Evolutionary conservation across 2,888 invertebrate species (phyloP), one percentile per base, ranked within the genome.

Genomic region (Zhuqinia jingwanae): DNA sequence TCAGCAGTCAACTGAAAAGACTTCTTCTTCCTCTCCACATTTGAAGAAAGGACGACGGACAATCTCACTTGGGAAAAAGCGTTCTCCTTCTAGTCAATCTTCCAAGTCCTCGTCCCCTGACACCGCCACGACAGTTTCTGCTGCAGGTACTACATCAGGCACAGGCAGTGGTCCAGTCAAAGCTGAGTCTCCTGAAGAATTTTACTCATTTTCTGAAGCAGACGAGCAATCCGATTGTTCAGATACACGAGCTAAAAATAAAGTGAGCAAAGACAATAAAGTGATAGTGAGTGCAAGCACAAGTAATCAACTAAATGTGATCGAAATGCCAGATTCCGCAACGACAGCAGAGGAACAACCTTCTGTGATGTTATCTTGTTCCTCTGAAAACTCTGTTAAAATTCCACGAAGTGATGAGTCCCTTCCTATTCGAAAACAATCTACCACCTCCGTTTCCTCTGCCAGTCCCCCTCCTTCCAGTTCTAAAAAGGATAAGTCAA

Each of bases 331-430:
- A 0, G 60, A 47, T 63, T 42, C 78, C 25, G 10, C 22, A 22
- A 13, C 47, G 27, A 53, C 50, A 22, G 15, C 68, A 17, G 80
- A 80, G 45, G 78, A 60, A 53, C 42, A 50, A 10, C 22, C 70
- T 6, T 56, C 58, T 22, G 58, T 77, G 36, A 77, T 42, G 77
- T 56, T 58, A 77, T 58, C 58, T 8, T 56, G 36, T 56, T 56
- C 77, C 25, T 42, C 75, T 63, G 85, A 85, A 42, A 63, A 58
- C 70, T 87, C 87, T 17, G 82, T 89, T 22, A 89, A 89, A 76
- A 89, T 89, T 60, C 88, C 88, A 10, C 80, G 85, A 60, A 87
- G 87, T 79, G 82, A 85, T 79, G 88, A 89, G 60, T 78, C 85
- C 50, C 79, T 89, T 58, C 88, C 88, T 6, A 85, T 89, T 75